Evolutionary conservation across 2,113 vertebrate species (phyloP).

Genomic region (Mesembrinibis cayennensis): DNA sequence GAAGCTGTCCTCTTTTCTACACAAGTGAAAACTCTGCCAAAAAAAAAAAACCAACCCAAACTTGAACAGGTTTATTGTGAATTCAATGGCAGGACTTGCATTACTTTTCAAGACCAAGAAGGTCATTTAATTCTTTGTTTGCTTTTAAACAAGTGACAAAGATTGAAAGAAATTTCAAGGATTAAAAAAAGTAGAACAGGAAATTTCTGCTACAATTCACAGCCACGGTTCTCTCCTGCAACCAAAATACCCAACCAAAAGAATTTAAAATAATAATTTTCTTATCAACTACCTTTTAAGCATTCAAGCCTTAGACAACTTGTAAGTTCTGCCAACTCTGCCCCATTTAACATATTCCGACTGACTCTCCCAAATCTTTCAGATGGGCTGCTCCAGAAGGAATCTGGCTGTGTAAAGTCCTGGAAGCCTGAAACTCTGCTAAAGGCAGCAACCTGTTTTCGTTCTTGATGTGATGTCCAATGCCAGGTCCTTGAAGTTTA

Average conservation of each 20-base stretch:
- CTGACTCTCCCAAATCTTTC: constrained; percentile 45
- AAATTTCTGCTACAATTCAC: constrained; percentile 20
- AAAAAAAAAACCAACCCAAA: neutral
- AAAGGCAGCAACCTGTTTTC: constrained; percentile 33
- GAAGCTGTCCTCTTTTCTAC: neutral
- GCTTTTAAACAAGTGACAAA: constrained; percentile 26
- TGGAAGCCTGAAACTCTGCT: constrained; percentile 62
- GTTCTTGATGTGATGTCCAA: constrained; percentile 59
- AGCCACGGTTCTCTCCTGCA: constrained; percentile 32
- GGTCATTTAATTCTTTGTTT: neutral
- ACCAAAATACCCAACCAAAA: constrained; percentile 4
- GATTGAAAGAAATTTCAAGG: neutral
- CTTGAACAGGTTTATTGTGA: constrained; percentile 17
- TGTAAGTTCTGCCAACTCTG: constrained; percentile 26
- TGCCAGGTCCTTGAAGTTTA: constrained; percentile 55
- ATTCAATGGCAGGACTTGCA: constrained; percentile 22
- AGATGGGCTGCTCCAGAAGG: constrained; percentile 55
- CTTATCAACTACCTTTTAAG: constrained; percentile 34
- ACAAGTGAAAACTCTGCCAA: neutral
- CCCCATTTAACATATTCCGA: constrained; percentile 38
- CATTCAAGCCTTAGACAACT: constrained; percentile 32
- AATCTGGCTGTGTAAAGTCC: constrained; percentile 53
- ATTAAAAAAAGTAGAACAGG: constrained; percentile 4
- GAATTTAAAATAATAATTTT: neutral
- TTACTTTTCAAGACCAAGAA: constrained; percentile 16